phyloP scores from a whole-genome alignment of 2,888 invertebrate genomes.

The Machimus atricapillus region DNA sequence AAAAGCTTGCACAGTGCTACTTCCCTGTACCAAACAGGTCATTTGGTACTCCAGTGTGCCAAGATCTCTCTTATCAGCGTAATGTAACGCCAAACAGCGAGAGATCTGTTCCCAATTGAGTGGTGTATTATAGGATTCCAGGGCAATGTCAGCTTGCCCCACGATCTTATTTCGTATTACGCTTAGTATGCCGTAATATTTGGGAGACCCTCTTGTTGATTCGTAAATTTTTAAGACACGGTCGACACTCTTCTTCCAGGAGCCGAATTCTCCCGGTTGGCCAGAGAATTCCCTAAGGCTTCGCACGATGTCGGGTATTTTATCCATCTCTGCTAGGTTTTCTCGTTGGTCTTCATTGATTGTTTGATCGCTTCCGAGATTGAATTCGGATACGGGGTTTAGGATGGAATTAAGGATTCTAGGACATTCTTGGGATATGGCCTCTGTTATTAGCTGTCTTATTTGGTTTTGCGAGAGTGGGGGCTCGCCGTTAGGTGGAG shows the following conservation, averaged over 20 bases:
- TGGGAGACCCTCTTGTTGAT: too few relatives aligned
- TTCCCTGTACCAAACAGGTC: slow-evolving; percentile 40
- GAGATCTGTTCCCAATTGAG: slow-evolving; percentile 42
- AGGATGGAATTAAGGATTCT: not conserved
- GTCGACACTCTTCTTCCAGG: too few relatives aligned
- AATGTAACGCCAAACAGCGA: slow-evolving; percentile 39
- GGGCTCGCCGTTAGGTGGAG: too few relatives aligned
- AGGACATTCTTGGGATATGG: not conserved
- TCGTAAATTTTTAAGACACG: too few relatives aligned
- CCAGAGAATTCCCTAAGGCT: too few relatives aligned
- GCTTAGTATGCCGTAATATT: too few relatives aligned
- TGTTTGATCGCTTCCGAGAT: not conserved
- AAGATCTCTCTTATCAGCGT: slow-evolving; percentile 43
- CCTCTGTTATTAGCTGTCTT: not conserved
- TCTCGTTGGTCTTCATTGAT: not conserved
- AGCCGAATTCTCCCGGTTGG: too few relatives aligned
- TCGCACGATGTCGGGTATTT: too few relatives aligned
- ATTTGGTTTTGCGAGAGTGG: not conserved
- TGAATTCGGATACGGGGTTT: not conserved
- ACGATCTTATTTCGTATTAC: too few relatives aligned
- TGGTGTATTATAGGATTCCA: not conserved
- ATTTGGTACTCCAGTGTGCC: slow-evolving; percentile 25
- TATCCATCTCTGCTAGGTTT: too few relatives aligned
- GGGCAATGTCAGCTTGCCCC: not conserved
- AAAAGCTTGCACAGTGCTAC: slow-evolving; percentile 31